Percentiles rank a stretch among this genome's conserved stretches.
phyloP scores from a whole-genome alignment of 2,797 vertebrate species.

The Rhinichthys osculus region DNA sequence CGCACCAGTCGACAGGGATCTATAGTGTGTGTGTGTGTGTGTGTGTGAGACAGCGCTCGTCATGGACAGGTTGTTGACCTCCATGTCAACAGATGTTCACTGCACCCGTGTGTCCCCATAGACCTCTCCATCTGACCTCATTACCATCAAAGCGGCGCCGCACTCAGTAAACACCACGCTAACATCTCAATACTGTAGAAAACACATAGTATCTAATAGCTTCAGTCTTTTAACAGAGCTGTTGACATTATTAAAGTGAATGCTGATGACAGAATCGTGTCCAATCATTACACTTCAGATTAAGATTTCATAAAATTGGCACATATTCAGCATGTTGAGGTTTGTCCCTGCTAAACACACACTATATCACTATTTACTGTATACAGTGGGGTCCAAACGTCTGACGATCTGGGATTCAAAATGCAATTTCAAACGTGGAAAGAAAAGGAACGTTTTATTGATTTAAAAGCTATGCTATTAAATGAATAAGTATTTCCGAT shows the following conservation, averaged over 20 bases:
- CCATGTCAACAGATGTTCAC: slow-evolving; percentile 31
- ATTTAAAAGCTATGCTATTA: neutral
- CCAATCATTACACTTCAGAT: slow-evolving; percentile 21
- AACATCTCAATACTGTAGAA: neutral
- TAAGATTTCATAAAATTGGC: slow-evolving; percentile 32
- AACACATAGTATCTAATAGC: neutral
- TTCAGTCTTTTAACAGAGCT: neutral
- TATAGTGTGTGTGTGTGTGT: neutral
- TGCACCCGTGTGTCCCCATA: slow-evolving; percentile 3
- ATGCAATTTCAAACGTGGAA: neutral
- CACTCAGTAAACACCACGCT: neutral
- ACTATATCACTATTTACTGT: neutral
- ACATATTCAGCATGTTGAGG: slow-evolving; percentile 5
- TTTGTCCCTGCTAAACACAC: slow-evolving; percentile 3
- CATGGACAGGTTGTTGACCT: slow-evolving; percentile 13
- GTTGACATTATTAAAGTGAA: slow-evolving; percentile 5
- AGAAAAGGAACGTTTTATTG: neutral
- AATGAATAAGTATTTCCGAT: neutral
- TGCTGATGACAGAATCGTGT: slow-evolving; percentile 16
- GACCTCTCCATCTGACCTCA: slow-evolving; percentile 15
- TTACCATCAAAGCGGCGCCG: slow-evolving; percentile 30
- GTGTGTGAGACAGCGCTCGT: neutral
- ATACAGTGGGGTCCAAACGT: neutral
- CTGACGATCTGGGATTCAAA: neutral
- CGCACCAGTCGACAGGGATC: neutral